Evolutionary conservation across 2,113 vertebrate species (phyloP), one percentile per base, ranked within the genome.

Genomic region (Furnarius figulus): DNA sequence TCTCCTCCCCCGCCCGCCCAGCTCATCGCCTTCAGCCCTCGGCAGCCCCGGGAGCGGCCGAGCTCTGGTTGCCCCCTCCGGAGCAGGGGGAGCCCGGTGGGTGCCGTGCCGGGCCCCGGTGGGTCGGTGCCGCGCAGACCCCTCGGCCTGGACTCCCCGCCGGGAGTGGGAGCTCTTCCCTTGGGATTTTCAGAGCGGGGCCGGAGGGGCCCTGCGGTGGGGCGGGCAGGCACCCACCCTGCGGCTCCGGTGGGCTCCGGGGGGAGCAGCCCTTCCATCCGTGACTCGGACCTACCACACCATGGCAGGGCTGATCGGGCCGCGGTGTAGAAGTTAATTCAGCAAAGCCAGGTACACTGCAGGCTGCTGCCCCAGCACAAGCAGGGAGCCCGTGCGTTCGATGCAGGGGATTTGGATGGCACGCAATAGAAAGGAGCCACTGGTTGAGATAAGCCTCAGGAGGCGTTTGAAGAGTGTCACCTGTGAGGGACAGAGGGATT

Each of bases 391-490:
- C 6, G 11, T 8, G 30, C 20, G 24, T 35, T 7, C 3, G 1
- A 2, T 42, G 49, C 39, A 37, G 65, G 24, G 25, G 9, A 13
- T 88, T 49, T 2, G 0, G 22, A 8, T 90, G 66, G 37, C 24
- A 19, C 5, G 2, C 0, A 0, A 14, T 2, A 1, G 40, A 33
- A 52, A 47, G 85, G 46, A 80, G 33, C 28, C 44, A 44, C 40
- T 0, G 0, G 23, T 15, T 40, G 44, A 37, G 33, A 73, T 24
- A 22, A 65, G 31, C 33, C 9, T 89, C 49, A 55, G 61, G 50
- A 65, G 39, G 16, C 2, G 1, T 76, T 68, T 61, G 37, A 50
- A 71, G 42, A 82, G 19, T 0, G 0, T 40, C 27, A 62, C 11
- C 28, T 44, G 46, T 52, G 31, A 78, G 50, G 56, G 52, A 35